phyloP scores from a whole-genome alignment of 2,113 vertebrate species.

The Heterotis niloticus region DNA sequence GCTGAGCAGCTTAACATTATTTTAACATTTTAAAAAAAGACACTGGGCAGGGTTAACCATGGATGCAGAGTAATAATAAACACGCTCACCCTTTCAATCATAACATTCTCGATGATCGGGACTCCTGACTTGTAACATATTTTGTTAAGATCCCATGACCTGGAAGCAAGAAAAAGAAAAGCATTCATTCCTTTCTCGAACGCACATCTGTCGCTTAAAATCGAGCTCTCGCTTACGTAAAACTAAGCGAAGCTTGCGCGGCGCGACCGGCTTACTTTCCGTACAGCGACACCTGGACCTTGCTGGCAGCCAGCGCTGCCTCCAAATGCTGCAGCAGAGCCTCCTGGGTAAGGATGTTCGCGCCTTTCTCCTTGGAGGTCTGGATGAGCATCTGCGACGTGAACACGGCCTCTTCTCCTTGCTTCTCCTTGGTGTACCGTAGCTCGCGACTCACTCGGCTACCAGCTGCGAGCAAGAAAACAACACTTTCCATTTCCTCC shows the following conservation, averaged over 20 bases:
- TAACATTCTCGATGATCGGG: slow-evolving; percentile 94
- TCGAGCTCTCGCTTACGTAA: not conserved
- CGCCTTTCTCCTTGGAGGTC: slow-evolving; percentile 82
- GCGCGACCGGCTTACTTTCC: slow-evolving; percentile 82
- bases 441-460: slow-evolving; percentile 94
- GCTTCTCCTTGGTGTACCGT: slow-evolving; percentile 92
- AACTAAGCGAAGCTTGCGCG: not conserved
- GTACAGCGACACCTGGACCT: slow-evolving; percentile 93
- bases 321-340: slow-evolving; percentile 89
- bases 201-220: not conserved
- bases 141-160: slow-evolving; percentile 98
- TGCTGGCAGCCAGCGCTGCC: slow-evolving; percentile 87
- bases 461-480: slow-evolving; percentile 67
- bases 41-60: not conserved
- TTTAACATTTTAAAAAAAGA: not conserved
- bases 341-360: slow-evolving; percentile 84
- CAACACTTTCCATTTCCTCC: not conserved
- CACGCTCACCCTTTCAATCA: slow-evolving; percentile 90
- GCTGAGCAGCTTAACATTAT: too few relatives aligned
- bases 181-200: not conserved
- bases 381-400: slow-evolving; percentile 96
- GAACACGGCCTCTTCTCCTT: slow-evolving; percentile 90
- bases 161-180: slow-evolving; percentile 45
- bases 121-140: slow-evolving; percentile 98
- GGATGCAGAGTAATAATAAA: not conserved